Base-by-base conservation (phyloP, 2,888 invertebrate species). In the Zhengitettix transpicula region DNA sequence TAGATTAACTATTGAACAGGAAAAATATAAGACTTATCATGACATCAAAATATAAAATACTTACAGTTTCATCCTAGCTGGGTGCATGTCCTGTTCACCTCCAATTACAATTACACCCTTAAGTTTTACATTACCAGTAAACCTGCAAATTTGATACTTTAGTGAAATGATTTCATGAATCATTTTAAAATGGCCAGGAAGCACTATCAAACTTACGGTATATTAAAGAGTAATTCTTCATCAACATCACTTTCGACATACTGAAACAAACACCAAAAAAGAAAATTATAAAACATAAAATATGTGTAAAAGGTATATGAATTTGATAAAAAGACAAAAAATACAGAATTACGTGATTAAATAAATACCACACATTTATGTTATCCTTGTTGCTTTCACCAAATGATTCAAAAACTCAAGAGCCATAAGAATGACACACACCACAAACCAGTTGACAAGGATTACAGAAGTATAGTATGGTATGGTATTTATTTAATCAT, bases 211-310 rank as follows among this genome's bases (percentile, higher is more conserved):
- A 77, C 80, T 77, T 71, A 82, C 78, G 97, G 97, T 69, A 98
- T 91, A 72, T 96, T 97, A 71, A 99, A 94, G 3, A 99, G 76
- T 8, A 99, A 76, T 74, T 99, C 98, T 73, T 91, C 90, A 75
- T 98, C 98, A 1, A 84, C 87, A 79, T 98, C 98, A 76, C 97
- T 97, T 74, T 93, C 88, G 0, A 98, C 97, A 80, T 78, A 92
- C 94, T 96, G 72, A 40, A 77, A 73, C 64, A 63, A 66, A 74
- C 7, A 7, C 28, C 28, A 28, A 28, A 5, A 28, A 2, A 5
- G 28, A 28, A 5, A 2, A 28, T 28, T 28, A 5, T 28, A 28
- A 28, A 28, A 7, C 28, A 5, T 28, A 28, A 28, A 28, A 7
- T 28, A 28, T 28, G n/a, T n/a, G n/a, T n/a, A n/a, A n/a, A n/a